These are phyloP conservation scores for Cantharis nigra DNA, from an alignment of 2,888 invertebrate genomes.

Conservation along the genomic window DNA sequence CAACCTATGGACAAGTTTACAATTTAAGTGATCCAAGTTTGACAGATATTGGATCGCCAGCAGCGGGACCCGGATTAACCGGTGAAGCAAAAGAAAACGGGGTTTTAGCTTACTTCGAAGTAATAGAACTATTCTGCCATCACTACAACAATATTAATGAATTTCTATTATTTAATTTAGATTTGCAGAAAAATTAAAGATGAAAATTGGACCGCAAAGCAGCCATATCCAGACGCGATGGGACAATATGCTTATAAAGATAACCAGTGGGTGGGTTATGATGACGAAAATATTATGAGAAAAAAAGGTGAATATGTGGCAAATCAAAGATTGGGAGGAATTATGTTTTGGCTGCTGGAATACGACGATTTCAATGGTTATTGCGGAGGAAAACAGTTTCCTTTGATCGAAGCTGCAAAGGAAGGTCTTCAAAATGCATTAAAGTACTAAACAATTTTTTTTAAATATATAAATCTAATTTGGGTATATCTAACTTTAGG, in stretches of 20 bases:
- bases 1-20: background rate
- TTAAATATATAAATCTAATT: background rate
- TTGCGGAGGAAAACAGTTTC: constrained; percentile 85
- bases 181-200: background rate
- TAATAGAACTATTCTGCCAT: background rate
- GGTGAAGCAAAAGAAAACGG: background rate
- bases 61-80: background rate
- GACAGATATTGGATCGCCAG: background rate
- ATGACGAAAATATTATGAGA: constrained; percentile 81
- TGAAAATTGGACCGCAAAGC: background rate
- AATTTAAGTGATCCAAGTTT: background rate
- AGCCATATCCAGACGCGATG: constrained; percentile 64
- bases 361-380: constrained; percentile 92
- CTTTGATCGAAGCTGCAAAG: constrained; percentile 89
- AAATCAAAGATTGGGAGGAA: constrained; percentile 83
- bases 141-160: background rate
- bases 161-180: background rate
- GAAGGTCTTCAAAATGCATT: constrained; percentile 69
- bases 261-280: constrained; percentile 94
- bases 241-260: constrained; percentile 83
- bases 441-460: background rate
- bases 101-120: background rate
- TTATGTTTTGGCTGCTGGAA: constrained; percentile 93
- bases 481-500: too few relatives aligned
- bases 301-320: constrained; percentile 69